A percentile compares a stretch with the other conserved stretches of the same genome.
These are phyloP conservation scores for Leucoptera coffeella DNA, from an alignment of 2,888 invertebrate species.

Conservation along the genomic window DNA sequence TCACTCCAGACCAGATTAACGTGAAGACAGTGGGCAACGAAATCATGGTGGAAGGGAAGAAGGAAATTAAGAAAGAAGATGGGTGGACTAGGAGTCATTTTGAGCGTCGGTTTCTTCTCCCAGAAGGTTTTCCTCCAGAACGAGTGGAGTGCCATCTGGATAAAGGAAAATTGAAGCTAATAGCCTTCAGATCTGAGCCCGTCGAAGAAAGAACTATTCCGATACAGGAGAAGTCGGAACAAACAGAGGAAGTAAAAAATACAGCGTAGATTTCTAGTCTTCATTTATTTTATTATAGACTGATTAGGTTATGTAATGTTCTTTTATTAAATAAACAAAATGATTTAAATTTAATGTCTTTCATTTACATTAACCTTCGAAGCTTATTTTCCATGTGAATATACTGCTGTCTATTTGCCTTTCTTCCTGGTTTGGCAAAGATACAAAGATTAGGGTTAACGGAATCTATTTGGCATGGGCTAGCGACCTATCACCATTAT, in stretches of 20 bases:
- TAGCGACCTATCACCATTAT: too few relatives aligned
- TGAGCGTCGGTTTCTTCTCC: conserved; percentile 66
- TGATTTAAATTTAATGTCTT: background rate
- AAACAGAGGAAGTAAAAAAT: background rate
- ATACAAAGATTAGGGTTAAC: too few relatives aligned
- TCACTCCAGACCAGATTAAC: conserved; percentile 69
- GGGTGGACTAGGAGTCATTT: conserved; percentile 73
- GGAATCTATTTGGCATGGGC: too few relatives aligned
- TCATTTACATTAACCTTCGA: too few relatives aligned
- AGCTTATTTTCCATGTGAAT: too few relatives aligned
- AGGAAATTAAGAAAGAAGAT: conserved; percentile 68
- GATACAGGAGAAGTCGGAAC: conserved; percentile 17
- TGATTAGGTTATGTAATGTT: conserved; percentile 2
- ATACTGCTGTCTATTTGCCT: too few relatives aligned
- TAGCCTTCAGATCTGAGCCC: conserved; percentile 52
- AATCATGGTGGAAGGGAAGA: conserved; percentile 72
- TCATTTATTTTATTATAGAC: conserved; percentile 2
- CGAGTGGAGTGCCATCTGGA: conserved; percentile 69
- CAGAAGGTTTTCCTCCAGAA: conserved; percentile 68
- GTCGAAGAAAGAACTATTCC: conserved; percentile 24
- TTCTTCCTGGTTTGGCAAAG: too few relatives aligned
- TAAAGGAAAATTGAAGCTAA: conserved; percentile 66
- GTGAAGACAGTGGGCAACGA: conserved; percentile 71
- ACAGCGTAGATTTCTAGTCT: conserved; percentile 1
- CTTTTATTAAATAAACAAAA: background rate